A percentile compares a stretch with the other conserved stretches of the same genome.
Conservation (phyloP, 2,113 vertebrate genomes). For the Sylvietta virens region DNA sequence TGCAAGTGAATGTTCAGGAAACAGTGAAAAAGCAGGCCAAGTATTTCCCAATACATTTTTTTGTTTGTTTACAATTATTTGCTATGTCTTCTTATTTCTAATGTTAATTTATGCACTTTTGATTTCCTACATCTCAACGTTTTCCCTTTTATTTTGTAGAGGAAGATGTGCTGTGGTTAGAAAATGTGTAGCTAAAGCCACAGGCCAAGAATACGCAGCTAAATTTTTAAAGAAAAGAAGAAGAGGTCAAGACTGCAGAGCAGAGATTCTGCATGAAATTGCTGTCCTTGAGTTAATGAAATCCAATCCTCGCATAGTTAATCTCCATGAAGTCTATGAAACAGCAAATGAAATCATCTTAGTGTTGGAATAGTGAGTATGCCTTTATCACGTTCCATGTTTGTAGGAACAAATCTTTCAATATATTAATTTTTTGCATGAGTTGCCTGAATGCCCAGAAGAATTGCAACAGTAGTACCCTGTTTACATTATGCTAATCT, state of each 20-base stretch:
- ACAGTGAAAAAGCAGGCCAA: not conserved
- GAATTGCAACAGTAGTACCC: not conserved
- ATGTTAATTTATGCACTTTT: not conserved
- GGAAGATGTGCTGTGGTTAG: slow-evolving; percentile 94
- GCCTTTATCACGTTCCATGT: not conserved
- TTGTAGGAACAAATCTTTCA: not conserved
- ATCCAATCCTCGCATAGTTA: slow-evolving; percentile 82
- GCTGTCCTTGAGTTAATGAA: slow-evolving; percentile 87
- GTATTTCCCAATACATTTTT: not conserved
- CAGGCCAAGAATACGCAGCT: slow-evolving; percentile 90
- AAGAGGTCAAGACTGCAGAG: slow-evolving; percentile 89
- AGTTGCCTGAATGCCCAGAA: not conserved
- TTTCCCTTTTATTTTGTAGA: slow-evolving; percentile 59
- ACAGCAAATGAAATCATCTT: slow-evolving; percentile 89
- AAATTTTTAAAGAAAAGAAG: slow-evolving; percentile 93
- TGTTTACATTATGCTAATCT: not conserved
- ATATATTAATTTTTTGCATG: not conserved
- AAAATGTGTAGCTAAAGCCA: slow-evolving; percentile 87
- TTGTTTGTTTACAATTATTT: not conserved
- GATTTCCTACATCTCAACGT: not conserved
- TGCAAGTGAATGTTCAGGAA: not conserved
- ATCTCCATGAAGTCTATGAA: slow-evolving; percentile 90
- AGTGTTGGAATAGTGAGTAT: slow-evolving; percentile 93
- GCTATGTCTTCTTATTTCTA: not conserved
- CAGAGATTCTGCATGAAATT: slow-evolving; percentile 92